Evolutionary conservation across 2,888 invertebrate species (phyloP).

Genomic region (Aporophyla nigra): DNA sequence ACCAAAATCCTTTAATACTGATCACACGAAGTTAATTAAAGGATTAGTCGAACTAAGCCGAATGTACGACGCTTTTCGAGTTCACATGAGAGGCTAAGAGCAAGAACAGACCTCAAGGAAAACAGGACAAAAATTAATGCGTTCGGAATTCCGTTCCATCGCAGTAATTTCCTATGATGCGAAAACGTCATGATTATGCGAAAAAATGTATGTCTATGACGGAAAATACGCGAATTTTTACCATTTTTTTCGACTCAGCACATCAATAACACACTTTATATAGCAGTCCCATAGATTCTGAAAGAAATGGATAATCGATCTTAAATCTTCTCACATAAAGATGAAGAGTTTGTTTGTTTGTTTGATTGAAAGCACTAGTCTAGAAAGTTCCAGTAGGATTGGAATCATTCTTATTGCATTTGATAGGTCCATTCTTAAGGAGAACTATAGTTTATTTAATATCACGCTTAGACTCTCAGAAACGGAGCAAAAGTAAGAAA

Average conservation of each 20-base stretch:
- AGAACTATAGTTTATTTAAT: too few relatives aligned
- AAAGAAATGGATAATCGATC: not conserved
- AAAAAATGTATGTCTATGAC: not conserved
- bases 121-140: not conserved
- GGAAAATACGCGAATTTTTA: not conserved
- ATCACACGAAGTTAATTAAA: slow-evolving; percentile 5
- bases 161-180: not conserved
- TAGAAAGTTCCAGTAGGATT: too few relatives aligned
- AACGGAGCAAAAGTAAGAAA: too few relatives aligned
- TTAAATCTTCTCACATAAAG: too few relatives aligned
- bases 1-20: not conserved
- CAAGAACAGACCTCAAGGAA: not conserved
- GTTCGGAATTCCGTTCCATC: not conserved
- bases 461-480: too few relatives aligned
- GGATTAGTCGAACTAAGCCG: not conserved
- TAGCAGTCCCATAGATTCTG: not conserved
- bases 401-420: too few relatives aligned
- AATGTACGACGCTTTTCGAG: not conserved
- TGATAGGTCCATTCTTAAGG: too few relatives aligned
- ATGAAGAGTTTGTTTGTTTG: too few relatives aligned
- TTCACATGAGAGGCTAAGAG: not conserved
- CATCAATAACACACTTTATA: not conserved
- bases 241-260: too few relatives aligned
- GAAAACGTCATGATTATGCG: not conserved
- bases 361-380: too few relatives aligned